These are phyloP conservation scores for Lithophane socia DNA, from an alignment of 2,888 invertebrate genomes.

Conservation along the genomic window DNA sequence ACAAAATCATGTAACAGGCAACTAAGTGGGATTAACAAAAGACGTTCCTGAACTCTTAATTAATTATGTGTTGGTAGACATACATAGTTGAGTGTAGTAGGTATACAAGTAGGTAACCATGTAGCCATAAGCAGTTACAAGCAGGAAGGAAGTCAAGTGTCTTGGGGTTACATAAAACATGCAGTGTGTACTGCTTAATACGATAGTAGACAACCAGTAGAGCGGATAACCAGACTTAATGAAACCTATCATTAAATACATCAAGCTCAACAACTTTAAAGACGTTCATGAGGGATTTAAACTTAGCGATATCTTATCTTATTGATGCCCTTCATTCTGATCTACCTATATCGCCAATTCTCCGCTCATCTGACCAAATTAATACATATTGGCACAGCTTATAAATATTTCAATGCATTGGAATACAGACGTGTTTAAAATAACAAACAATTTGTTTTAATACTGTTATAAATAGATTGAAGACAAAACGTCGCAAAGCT, in stretches of 20 bases:
- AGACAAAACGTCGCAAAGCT: constrained; percentile 18
- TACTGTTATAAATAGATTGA: not conserved
- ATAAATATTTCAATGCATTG: constrained; percentile 16
- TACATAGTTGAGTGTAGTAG: constrained; percentile 11
- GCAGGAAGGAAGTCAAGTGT: constrained; percentile 58
- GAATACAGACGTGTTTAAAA: constrained; percentile 12
- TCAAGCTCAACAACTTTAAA: constrained; percentile 16
- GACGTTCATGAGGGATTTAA: constrained; percentile 18
- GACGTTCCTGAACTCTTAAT: constrained; percentile 31
- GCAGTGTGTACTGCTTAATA: constrained; percentile 47
- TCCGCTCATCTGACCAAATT: constrained; percentile 14
- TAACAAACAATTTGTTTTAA: constrained; percentile 19
- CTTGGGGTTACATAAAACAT: constrained; percentile 59
- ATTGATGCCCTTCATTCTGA: constrained; percentile 17
- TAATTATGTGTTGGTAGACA: constrained; percentile 35
- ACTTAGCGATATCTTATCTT: constrained; percentile 3
- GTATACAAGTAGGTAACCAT: not conserved
- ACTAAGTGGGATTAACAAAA: constrained; percentile 52
- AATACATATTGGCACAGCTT: constrained; percentile 41
- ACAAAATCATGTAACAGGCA: constrained; percentile 35
- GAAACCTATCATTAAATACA: constrained; percentile 47
- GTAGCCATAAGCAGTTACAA: constrained; percentile 25
- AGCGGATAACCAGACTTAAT: constrained; percentile 57
- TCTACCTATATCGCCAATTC: constrained; percentile 23
- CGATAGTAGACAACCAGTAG: constrained; percentile 44